Evolutionary conservation across 2,797 vertebrate genomes (phyloP).

Genomic region (Argyrosomus regius): DNA sequence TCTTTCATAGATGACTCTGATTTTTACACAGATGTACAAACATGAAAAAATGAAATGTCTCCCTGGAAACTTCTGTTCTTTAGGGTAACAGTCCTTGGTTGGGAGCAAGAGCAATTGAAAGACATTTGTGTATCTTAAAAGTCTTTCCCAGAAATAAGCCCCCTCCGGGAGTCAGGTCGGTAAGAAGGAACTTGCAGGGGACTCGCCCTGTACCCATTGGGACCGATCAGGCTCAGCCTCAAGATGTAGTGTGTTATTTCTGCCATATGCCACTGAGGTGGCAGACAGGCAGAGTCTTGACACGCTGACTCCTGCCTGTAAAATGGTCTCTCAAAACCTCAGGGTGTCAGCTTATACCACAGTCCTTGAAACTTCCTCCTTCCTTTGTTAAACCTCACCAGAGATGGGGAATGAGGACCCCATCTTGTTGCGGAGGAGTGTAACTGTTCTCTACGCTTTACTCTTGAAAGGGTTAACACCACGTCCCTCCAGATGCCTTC

Average conservation of each 20-base stretch:
- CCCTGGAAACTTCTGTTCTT: slow-evolving; percentile 14
- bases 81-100: slow-evolving; percentile 5
- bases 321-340: not conserved
- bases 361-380: not conserved
- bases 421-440: not conserved
- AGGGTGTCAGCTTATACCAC: not conserved
- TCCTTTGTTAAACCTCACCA: not conserved
- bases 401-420: not conserved
- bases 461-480: too few relatives aligned
- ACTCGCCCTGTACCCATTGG: slow-evolving; percentile 1
- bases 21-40: slow-evolving; percentile 23
- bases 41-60: not conserved
- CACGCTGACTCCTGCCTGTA: not conserved
- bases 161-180: not conserved
- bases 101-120: slow-evolving; percentile 20
- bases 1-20: slow-evolving; percentile 6
- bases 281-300: not conserved
- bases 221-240: slow-evolving; percentile 11
- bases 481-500: not conserved
- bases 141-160: not conserved
- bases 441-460: not conserved
- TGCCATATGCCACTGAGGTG: not conserved
- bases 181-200: not conserved
- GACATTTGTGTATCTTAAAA: slow-evolving; percentile 9
- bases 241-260: not conserved